A percentile compares a stretch with the other conserved stretches of the same genome.
These are phyloP conservation scores for Nephrotoma guestfalica DNA, from an alignment of 2,888 invertebrate genomes.

Conservation along the genomic window DNA sequence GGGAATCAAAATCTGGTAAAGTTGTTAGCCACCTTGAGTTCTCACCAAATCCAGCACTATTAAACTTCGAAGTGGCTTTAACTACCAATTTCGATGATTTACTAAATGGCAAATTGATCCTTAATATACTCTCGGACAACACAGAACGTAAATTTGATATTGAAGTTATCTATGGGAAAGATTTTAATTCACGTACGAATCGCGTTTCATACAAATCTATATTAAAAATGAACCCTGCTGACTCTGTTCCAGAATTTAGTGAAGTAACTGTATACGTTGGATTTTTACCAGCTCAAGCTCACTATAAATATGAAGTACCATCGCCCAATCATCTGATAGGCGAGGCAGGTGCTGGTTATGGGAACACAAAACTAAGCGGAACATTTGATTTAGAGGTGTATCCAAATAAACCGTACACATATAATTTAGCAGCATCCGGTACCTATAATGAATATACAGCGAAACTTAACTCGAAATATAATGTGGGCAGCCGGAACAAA, in stretches of 20 bases:
- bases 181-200: slow-evolving; percentile 40
- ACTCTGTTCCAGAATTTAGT: background rate
- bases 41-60: background rate
- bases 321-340: background rate
- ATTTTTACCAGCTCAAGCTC: background rate
- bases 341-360: background rate
- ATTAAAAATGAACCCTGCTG: background rate
- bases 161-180: slow-evolving; percentile 44
- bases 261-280: background rate
- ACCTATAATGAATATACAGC: slow-evolving; percentile 30
- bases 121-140: background rate
- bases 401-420: background rate
- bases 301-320: background rate
- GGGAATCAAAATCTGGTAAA: background rate
- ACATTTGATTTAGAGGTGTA: background rate
- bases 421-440: slow-evolving; percentile 14
- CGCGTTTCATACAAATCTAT: slow-evolving; percentile 19
- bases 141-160: slow-evolving; percentile 29
- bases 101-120: slow-evolving; percentile 8
- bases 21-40: background rate
- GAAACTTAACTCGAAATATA: background rate
- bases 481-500: slow-evolving; percentile 21
- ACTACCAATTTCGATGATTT: slow-evolving; percentile 4
- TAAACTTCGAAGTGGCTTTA: slow-evolving; percentile 7
- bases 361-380: background rate